phyloP scores from a whole-genome alignment of 2,797 vertebrate species.

The Leontocebus nigricollis region DNA sequence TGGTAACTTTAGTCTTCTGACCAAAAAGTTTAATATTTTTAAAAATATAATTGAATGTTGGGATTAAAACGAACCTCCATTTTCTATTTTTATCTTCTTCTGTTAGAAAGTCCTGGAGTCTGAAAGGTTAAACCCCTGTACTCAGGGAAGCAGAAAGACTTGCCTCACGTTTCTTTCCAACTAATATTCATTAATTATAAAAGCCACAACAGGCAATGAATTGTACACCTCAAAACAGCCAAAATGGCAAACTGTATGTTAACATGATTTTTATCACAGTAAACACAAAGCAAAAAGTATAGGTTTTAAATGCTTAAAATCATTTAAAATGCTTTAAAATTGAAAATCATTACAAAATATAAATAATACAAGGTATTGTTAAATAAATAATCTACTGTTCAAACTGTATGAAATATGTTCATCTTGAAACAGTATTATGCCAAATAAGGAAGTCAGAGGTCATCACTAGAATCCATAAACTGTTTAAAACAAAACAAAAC shows the following conservation, averaged over 20 bases:
- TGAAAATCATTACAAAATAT: background rate
- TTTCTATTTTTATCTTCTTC: background rate
- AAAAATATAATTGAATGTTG: background rate
- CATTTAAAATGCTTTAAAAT: background rate
- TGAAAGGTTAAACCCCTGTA: background rate
- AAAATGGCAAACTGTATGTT: background rate
- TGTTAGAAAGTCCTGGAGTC: background rate
- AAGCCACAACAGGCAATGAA: accelerated
- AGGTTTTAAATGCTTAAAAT: background rate
- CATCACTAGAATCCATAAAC: background rate
- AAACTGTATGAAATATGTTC: accelerated
- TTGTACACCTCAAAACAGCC: accelerated
- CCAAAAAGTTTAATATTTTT: background rate
- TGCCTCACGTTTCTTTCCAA: background rate
- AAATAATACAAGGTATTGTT: background rate
- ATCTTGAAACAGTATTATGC: background rate
- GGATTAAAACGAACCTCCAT: background rate
- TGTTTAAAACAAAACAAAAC: background rate
- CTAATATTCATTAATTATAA: background rate
- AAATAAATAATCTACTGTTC: background rate
- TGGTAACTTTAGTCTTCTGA: background rate
- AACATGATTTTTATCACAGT: background rate
- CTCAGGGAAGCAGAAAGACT: background rate
- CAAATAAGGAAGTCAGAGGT: background rate
- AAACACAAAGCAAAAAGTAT: background rate